Evolutionary conservation across 2,888 invertebrate species (phyloP), one percentile per base, ranked within the genome.

Genomic region (Athrips mouffetella): DNA sequence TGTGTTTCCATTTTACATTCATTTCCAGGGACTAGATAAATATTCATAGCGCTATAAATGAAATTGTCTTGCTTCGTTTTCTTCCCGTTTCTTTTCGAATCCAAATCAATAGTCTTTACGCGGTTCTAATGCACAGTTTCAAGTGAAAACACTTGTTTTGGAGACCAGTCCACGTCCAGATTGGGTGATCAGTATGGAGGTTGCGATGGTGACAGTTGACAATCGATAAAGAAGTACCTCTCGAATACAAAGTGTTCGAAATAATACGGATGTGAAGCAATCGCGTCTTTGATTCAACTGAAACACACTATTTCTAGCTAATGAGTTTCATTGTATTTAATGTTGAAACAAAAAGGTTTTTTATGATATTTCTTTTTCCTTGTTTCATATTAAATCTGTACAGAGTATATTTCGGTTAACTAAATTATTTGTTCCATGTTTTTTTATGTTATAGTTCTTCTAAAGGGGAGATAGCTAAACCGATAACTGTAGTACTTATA

Each of bases 141-240:
- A 52, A 75, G 76, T 76, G 82, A 82, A 84, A 83, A 73, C 67
- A 61, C 67, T 70, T 64, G 66, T 66, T 75, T 70, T 63, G 69
- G 61, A 64, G 63, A 60, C 62, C 60, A 63, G 59, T 64, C 76
- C 80, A 83, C 83, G 78, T 57, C 61, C 37, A 18, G 21, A 18
- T 37, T 11, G n/a, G 50, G 62, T 72, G 68, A 76, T 82, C 75
- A 75, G 68, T 80, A 83, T 82, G 80, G 79, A 65, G 71, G 79
- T 58, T 70, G 70, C 76, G 69, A 63, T 59, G 63, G 49, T 55
- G 52, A 37, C 29, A 39, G 40, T 40, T 31, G 37, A 37, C 37
- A 21, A 37, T 37, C 30, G 20, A 31, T 18, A 21, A 11, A 47
- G 49, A 46, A 58, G 55, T 52, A 54, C 61, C 63, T 60, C 57